These are phyloP conservation scores for Oxycera nigricornis DNA, from an alignment of 2,888 invertebrate species.

Conservation along the genomic window DNA sequence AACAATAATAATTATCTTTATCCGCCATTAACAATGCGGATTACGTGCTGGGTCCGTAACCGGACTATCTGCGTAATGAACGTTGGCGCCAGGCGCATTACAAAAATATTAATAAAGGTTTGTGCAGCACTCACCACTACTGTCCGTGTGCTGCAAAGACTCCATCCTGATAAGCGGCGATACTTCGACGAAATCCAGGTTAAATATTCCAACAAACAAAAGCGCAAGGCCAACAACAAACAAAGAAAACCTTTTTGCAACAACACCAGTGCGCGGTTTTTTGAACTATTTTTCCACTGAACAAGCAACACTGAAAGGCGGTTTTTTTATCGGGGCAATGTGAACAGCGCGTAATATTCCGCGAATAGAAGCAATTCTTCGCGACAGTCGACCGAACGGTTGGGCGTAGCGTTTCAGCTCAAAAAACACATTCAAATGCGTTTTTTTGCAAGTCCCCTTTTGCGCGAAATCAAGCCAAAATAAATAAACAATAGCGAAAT, in stretches of 20 bases:
- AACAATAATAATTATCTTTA: constrained; percentile 29
- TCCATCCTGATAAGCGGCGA: constrained; percentile 5
- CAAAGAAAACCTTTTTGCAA: constrained; percentile 23
- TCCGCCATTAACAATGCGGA: constrained; percentile 18
- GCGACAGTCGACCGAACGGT: constrained; percentile 5
- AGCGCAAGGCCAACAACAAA: background rate
- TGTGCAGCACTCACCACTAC: constrained; percentile 27
- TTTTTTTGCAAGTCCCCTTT: background rate
- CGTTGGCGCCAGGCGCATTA: constrained; percentile 30
- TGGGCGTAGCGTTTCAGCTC: background rate
- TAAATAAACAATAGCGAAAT: constrained; percentile 28
- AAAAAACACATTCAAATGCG: background rate
- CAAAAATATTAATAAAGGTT: constrained; percentile 13
- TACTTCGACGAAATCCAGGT: constrained; percentile 1
- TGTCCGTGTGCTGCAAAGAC: background rate
- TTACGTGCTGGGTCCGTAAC: background rate
- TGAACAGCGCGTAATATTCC: constrained; percentile 9
- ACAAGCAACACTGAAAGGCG: background rate
- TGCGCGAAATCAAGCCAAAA: background rate
- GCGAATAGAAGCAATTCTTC: constrained; percentile 25
- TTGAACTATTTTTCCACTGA: background rate
- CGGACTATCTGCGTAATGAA: constrained; percentile 1
- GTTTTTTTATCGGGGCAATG: background rate
- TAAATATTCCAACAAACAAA: background rate
- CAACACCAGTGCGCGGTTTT: background rate